Conservation (phyloP, 2,888 invertebrate genomes). For the Proisotoma minuta region DNA sequence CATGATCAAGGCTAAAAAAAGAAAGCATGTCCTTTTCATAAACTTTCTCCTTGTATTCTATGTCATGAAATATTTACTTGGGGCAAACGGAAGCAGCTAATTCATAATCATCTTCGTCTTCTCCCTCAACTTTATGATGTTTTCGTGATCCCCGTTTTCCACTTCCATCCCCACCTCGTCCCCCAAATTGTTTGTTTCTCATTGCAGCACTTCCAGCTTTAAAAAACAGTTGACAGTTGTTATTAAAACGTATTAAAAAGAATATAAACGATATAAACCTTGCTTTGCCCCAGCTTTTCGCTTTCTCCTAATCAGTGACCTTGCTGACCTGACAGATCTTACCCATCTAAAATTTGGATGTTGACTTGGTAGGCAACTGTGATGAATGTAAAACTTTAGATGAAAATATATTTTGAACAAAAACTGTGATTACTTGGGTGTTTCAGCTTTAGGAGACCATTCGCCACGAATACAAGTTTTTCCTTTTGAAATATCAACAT, state of each 20-base stretch:
- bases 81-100: slow-evolving; percentile 5
- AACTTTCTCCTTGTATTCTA: neutral
- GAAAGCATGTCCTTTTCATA: neutral
- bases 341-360: slow-evolving; percentile 83
- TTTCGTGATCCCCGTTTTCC: slow-evolving; percentile 20
- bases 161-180: slow-evolving; percentile 40
- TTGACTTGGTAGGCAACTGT: slow-evolving; percentile 72
- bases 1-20: slow-evolving; percentile 50
- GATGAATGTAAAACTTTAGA: neutral
- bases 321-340: slow-evolving; percentile 56
- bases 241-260: neutral
- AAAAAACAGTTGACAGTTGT: neutral
- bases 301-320: slow-evolving; percentile 23
- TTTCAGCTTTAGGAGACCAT: slow-evolving; percentile 85
- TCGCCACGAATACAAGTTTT: slow-evolving; percentile 91
- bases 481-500: slow-evolving; percentile 53
- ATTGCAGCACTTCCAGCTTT: slow-evolving; percentile 30
- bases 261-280: neutral
- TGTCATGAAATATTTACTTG: neutral
- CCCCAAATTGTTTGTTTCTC: slow-evolving; percentile 30
- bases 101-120: slow-evolving; percentile 48
- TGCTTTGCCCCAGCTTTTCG: slow-evolving; percentile 10
- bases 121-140: slow-evolving; percentile 20
- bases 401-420: neutral
- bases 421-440: slow-evolving; percentile 52